Conservation (phyloP, 1,140 invertebrate species). For the Ridgeia piscesae region DNA sequence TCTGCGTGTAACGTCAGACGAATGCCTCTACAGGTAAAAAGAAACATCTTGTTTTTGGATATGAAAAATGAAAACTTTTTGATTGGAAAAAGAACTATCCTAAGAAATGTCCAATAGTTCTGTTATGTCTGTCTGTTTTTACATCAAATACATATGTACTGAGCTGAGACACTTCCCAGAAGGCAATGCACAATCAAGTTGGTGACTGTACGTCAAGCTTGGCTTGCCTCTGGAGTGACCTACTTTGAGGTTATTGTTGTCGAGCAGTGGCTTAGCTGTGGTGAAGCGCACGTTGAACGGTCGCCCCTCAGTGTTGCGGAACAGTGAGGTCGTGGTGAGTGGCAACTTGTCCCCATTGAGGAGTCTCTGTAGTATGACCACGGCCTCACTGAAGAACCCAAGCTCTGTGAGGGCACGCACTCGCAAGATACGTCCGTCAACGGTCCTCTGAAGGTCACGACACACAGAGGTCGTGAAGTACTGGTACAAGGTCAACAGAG, state of each 20-base stretch:
- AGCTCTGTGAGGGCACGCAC: conserved; percentile 49
- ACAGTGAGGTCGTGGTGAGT: conserved; percentile 51
- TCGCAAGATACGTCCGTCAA: conserved; percentile 54
- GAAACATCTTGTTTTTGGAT: no score
- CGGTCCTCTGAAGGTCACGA: conserved; percentile 52
- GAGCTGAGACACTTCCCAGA: no score
- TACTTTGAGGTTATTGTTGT: conserved; percentile 48
- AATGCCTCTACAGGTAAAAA: no score
- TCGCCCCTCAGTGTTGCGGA: conserved; percentile 49
- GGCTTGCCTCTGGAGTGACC: not conserved
- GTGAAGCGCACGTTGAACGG: conserved; percentile 40
- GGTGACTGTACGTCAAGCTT: no score
- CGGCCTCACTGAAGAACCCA: conserved; percentile 49
- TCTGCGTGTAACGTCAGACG: no score
- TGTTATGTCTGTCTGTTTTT: no score
- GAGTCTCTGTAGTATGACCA: conserved; percentile 47
- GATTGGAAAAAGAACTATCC: no score
- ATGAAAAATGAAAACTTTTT: no score
- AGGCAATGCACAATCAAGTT: no score
- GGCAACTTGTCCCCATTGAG: conserved; percentile 55
- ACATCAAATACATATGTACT: no score
- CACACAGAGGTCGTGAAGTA: conserved; percentile 54
- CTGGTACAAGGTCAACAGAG: conserved; percentile 51
- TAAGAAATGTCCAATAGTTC: no score
- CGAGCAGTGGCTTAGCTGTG: conserved; percentile 46